Conservation (phyloP, 1,140 invertebrate species). For the Lordiphosa clarofinis region DNA sequence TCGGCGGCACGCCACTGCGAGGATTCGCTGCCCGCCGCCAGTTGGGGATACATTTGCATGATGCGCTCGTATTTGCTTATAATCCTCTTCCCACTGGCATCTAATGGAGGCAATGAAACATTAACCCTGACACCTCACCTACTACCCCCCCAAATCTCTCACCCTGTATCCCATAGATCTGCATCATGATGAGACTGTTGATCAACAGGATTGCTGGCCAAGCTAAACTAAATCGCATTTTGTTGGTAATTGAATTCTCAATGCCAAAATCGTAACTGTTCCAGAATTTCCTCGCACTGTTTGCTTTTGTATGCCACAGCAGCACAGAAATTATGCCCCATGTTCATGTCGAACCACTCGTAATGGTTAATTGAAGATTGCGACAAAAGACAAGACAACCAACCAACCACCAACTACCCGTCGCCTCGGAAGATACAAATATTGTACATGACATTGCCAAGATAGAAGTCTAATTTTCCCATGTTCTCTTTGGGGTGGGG, state of each 20-base stretch:
- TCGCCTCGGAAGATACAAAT: constrained; percentile 9
- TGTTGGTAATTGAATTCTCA: not conserved
- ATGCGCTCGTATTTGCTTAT: constrained; percentile 64
- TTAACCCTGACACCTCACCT: not conserved
- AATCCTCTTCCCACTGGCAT: constrained; percentile 59
- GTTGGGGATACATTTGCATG: constrained; percentile 60
- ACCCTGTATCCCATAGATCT: constrained; percentile 67
- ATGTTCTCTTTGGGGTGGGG: constrained; percentile 2
- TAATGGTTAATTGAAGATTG: constrained; percentile 73
- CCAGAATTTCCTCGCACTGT: constrained; percentile 38
- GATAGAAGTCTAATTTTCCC: constrained; percentile 24
- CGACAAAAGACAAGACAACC: constrained; percentile 20
- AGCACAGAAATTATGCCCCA: constrained; percentile 39
- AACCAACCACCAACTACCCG: not conserved
- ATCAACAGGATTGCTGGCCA: constrained; percentile 36
- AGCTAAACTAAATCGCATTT: constrained; percentile 35
- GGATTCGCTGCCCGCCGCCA: constrained; percentile 36
- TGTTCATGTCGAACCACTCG: constrained; percentile 51
- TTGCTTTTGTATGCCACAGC: constrained; percentile 57
- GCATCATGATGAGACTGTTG: constrained; percentile 46
- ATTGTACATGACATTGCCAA: constrained; percentile 23
- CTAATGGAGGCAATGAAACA: constrained; percentile 15
- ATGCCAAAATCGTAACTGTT: constrained; percentile 42
- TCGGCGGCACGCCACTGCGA: constrained; percentile 59
- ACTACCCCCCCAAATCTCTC: not conserved